Evolutionary conservation across 2,888 invertebrate genomes (phyloP).

Genomic region (Smittia sp.): DNA sequence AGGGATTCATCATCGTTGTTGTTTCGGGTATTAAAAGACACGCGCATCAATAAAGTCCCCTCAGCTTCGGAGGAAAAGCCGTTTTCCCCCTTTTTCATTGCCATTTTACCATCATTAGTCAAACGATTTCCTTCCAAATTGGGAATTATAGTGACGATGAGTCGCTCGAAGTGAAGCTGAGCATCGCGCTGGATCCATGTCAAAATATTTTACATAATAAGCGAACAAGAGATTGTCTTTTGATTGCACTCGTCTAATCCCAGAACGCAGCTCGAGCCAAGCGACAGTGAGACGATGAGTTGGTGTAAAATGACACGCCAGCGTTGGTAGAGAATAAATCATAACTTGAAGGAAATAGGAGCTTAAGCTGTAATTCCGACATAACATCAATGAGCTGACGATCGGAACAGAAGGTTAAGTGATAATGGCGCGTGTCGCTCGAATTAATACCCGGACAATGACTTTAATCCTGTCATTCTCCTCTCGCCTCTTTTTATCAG

Average conservation of each 20-base stretch:
- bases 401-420: slow-evolving; percentile 17
- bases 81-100: slow-evolving; percentile 26
- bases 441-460: slow-evolving; percentile 25
- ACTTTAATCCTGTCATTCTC: background rate
- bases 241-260: slow-evolving; percentile 15
- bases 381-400: slow-evolving; percentile 19
- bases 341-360: slow-evolving; percentile 9
- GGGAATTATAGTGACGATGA: slow-evolving; percentile 3
- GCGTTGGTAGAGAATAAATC: background rate
- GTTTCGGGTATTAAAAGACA: slow-evolving; percentile 13
- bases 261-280: background rate
- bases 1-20: slow-evolving; percentile 27
- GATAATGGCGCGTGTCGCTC: slow-evolving; percentile 33
- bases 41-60: slow-evolving; percentile 13
- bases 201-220: slow-evolving; percentile 40
- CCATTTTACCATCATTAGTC: slow-evolving; percentile 37
- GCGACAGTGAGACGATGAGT: slow-evolving; percentile 6
- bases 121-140: slow-evolving; percentile 39
- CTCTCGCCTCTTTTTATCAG: slow-evolving; percentile 11
- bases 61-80: background rate
- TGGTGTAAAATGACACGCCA: slow-evolving; percentile 27
- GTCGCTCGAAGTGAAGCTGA: background rate
- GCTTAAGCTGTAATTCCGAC: slow-evolving; percentile 29
- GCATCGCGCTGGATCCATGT: slow-evolving; percentile 29
- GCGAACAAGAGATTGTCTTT: background rate